Evolutionary conservation across 2,113 vertebrate species (phyloP).

Genomic region (Suncus etruscus): DNA sequence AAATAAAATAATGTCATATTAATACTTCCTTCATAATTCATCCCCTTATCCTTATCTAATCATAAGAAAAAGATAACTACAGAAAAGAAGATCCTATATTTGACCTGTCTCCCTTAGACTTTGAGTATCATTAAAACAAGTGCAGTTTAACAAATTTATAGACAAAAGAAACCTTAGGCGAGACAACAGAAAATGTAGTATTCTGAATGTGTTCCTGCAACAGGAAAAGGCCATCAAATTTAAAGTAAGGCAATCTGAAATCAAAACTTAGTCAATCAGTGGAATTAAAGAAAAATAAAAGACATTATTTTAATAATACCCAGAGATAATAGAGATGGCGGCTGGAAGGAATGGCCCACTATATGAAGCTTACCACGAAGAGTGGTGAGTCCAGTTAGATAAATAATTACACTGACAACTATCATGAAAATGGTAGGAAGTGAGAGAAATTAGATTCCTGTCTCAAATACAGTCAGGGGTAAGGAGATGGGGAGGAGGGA

Average conservation of each 20-base stretch:
- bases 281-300: too few relatives aligned
- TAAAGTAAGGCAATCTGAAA: background rate
- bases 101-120: background rate
- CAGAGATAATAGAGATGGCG: too few relatives aligned
- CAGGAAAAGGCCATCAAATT: background rate
- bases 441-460: too few relatives aligned
- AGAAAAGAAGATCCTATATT: background rate
- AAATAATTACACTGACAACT: too few relatives aligned
- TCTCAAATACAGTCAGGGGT: too few relatives aligned
- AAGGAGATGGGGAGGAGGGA: too few relatives aligned
- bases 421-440: too few relatives aligned
- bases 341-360: too few relatives aligned
- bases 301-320: too few relatives aligned
- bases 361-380: too few relatives aligned
- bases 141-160: background rate
- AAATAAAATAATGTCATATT: too few relatives aligned
- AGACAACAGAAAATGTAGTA: rapidly evolving
- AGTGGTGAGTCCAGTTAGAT: too few relatives aligned
- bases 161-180: background rate
- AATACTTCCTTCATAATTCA: background rate
- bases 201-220: background rate
- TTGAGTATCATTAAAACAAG: background rate
- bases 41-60: background rate
- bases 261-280: background rate
- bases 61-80: background rate